Percentiles rank a stretch among this genome's conserved stretches.
Conservation (phyloP, 1,140 invertebrate genomes). For the Aphelinus atriplicis region DNA sequence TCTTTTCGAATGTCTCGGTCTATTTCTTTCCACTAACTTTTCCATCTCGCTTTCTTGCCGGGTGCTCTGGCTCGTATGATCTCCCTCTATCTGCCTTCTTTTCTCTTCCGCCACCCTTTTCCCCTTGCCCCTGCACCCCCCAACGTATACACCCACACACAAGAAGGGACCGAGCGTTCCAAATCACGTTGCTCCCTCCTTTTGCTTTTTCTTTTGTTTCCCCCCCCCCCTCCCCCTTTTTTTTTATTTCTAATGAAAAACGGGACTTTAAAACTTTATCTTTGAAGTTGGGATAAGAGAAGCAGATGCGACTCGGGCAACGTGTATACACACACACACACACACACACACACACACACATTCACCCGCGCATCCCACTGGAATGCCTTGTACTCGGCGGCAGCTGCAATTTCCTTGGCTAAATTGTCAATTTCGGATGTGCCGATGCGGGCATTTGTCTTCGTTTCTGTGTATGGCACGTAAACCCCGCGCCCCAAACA, state of each 20-base stretch:
- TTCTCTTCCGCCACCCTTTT: background rate
- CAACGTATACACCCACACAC: background rate
- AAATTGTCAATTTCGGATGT: conserved; percentile 30
- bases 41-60: background rate
- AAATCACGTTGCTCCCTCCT: conserved; percentile 10
- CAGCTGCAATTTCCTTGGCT: conserved; percentile 6
- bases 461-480: background rate
- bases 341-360: too few relatives aligned
- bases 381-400: background rate
- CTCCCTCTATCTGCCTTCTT: background rate
- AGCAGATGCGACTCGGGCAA: conserved; percentile 6
- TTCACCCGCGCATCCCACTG: background rate
- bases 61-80: background rate
- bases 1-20: background rate
- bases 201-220: background rate
- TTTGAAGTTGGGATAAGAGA: conserved; percentile 9
- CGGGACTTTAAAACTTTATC: conserved; percentile 26
- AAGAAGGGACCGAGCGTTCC: background rate
- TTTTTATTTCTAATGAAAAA: conserved; percentile 4
- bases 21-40: background rate
- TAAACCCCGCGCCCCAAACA: too few relatives aligned
- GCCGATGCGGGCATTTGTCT: conserved; percentile 23
- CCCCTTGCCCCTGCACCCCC: too few relatives aligned
- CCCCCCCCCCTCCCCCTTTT: background rate
- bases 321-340: too few relatives aligned